phyloP scores from a whole-genome alignment of 2,797 vertebrate genomes.

The Thaleichthys pacificus region DNA sequence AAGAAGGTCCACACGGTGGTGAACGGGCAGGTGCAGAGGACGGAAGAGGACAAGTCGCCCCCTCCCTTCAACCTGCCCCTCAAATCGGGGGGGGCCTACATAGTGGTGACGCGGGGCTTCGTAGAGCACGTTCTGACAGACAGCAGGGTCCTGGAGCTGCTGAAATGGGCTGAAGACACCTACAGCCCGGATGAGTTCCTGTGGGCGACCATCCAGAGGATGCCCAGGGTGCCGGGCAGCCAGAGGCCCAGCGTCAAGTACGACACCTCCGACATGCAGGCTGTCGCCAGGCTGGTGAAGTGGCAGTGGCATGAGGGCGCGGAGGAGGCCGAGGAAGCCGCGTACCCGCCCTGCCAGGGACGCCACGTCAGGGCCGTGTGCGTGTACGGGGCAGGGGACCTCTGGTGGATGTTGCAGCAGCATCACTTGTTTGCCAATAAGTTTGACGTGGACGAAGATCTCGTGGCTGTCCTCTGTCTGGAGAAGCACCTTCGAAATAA shows the following conservation, averaged over 20 bases:
- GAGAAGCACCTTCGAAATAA: constrained; percentile 84
- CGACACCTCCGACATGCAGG: constrained; percentile 81
- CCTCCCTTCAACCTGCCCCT: constrained; percentile 78
- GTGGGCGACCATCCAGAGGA: constrained; percentile 89
- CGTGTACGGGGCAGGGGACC: constrained; percentile 85
- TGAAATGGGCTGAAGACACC: constrained; percentile 85
- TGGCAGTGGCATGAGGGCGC: constrained; percentile 83
- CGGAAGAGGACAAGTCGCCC: constrained; percentile 61
- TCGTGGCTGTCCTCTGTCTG: constrained; percentile 81
- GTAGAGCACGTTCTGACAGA: constrained; percentile 73
- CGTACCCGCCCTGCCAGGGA: constrained; percentile 82
- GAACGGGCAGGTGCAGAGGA: constrained; percentile 67
- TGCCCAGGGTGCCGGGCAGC: constrained; percentile 80
- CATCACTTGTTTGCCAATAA: constrained; percentile 92
- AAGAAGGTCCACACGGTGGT: constrained; percentile 64
- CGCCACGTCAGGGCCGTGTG: constrained; percentile 78
- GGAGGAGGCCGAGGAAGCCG: constrained; percentile 55
- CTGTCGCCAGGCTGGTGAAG: constrained; percentile 84
- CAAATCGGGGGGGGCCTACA: constrained; percentile 87
- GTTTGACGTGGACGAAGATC: constrained; percentile 80
- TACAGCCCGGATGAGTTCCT: constrained; percentile 89
- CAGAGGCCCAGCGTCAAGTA: constrained; percentile 74
- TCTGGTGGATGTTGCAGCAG: constrained; percentile 82
- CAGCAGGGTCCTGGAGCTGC: constrained; percentile 67
- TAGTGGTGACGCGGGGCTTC: constrained; percentile 80